Evolutionary conservation across 2,113 vertebrate genomes (phyloP), one percentile per base, ranked within the genome.

Genomic region (Cyphomyrus discorhynchus): DNA sequence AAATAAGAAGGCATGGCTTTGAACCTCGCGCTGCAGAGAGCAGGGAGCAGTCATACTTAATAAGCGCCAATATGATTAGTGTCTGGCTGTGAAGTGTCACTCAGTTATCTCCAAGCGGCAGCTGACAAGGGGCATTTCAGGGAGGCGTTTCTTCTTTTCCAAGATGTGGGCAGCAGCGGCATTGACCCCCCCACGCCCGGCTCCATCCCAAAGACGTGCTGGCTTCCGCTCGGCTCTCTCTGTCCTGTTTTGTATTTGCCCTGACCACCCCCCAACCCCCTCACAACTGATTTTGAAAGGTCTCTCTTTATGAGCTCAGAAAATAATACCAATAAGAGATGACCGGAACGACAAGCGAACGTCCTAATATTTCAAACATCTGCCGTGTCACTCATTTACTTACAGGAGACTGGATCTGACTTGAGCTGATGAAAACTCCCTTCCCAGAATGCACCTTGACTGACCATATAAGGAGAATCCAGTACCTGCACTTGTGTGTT

Each of bases 1-100:
- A 92, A 92, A 94, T 95, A 94, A 94, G 91, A 92, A 94, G 95
- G 92, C 92, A 90, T 95, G 24, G 70, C 96, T 98, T 98, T 97
- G 96, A 97, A 97, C 95, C 96, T 92, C 92, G 94, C 90, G 91
- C 90, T 91, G 92, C 90, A 91, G 95, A 95, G 93, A 91, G 89
- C 93, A 93, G 94, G 93, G 93, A 93, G 93, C 89, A 52, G 95
- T 93, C 92, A 93, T 91, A 94, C 92, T 96, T 96, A 96, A 96
- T 94, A 94, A 93, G 93, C 94, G 95, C 94, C 94, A 96, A 97
- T 95, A 95, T 94, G 96, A 97, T 97, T 97, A 96, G 95, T 95
- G 94, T 94, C 94, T 95, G 93, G 91, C 95, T 96, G 95, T 95
- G 95, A 97, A 96, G 96, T 96, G 95, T 95, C 93, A 49, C 92